Evolutionary conservation across 2,797 vertebrate species (phyloP).

Genomic region (Ceryle rudis): DNA sequence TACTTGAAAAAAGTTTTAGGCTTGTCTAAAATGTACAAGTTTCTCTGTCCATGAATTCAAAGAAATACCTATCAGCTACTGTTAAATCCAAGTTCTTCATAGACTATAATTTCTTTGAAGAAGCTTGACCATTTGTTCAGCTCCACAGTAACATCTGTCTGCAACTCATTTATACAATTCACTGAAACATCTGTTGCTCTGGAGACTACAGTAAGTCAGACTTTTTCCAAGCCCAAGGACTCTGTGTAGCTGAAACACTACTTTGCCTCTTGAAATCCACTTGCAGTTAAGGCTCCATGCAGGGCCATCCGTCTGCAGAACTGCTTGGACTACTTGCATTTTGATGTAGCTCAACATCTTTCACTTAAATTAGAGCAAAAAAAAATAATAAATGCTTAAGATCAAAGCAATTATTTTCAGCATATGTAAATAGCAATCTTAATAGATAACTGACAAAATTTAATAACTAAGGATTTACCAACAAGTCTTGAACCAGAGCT

Average conservation of each 20-base stretch:
- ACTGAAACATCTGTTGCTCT: background rate
- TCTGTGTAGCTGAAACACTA: background rate
- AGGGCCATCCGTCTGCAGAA: background rate
- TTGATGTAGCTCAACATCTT: background rate
- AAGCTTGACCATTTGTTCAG: background rate
- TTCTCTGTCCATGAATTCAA: background rate
- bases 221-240: background rate
- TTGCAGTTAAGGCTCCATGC: background rate
- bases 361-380: background rate
- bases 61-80: background rate
- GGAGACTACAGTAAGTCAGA: background rate
- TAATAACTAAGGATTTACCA: slow-evolving; percentile 78
- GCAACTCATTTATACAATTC: background rate
- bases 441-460: background rate
- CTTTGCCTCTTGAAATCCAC: background rate
- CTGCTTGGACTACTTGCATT: background rate
- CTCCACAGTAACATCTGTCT: background rate
- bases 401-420: background rate
- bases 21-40: background rate
- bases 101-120: background rate
- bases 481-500: slow-evolving; percentile 87
- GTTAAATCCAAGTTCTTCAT: background rate
- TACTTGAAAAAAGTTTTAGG: background rate
- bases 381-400: background rate
- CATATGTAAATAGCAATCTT: background rate